Base-by-base conservation (phyloP, 2,888 invertebrate genomes). In the Noctua janthe region DNA sequence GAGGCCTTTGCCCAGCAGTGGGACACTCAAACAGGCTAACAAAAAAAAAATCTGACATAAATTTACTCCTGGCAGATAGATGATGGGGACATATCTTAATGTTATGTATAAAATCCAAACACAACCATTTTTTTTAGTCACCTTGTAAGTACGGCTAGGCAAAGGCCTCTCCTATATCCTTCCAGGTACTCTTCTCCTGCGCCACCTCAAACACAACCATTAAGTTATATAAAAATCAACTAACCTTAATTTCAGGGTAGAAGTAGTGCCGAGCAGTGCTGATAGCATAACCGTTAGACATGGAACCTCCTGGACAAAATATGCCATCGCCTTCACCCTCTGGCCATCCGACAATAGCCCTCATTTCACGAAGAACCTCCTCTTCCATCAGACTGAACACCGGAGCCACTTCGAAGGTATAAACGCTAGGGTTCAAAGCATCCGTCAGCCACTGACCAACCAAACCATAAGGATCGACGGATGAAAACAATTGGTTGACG, bases 221-320 rank as follows among this genome's bases (percentile, higher is more conserved):
- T 15, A 29, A 49, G 20, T 43, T 1, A 69, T 39, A 39, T 62
- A 76, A 71, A 51, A 71, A n/a, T 2, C 13, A 69, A 86, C 95
- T 95, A 90, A 98, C 98, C 98, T 99, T 99, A 80, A 98, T 97
- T 87, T 98, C 97, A 0, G 99, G 98, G 91, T 97, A 97, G 89
- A 97, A 97, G 92, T 97, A 96, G 92, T 98, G 98, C 78, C 99
- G 97, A 3, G 99, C 99, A 90, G 99, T 97, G 92, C 98, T 99
- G 80, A 99, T 98, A n/a, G 98, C 99, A 91, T 99, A 99, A 75
- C 99, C 99, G 93, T 99, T 99, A 10, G 99, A 98, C 91, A 99
- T 98, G 0, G 99, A 99, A 0, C 99, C 99, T 62, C 99, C 99
- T 0, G 99, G 99, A 92, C 98, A 98, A 94, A 99, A 99, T 80